Base-by-base conservation (phyloP, 2,888 invertebrate genomes). In the Standfussiana lucernea region DNA sequence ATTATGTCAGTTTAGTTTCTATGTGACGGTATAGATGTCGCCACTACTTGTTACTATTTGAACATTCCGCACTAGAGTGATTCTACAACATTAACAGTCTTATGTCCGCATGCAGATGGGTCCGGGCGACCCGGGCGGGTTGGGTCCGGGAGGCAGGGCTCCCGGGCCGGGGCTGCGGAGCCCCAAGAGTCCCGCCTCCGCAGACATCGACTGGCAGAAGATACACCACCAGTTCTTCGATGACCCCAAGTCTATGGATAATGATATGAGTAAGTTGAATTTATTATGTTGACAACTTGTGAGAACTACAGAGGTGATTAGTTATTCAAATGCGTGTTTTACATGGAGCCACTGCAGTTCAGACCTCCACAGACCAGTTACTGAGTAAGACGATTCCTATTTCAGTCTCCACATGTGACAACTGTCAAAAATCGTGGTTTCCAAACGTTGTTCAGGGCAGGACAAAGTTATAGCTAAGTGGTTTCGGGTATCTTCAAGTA, bases 151-250 rank as follows among this genome's bases (percentile, higher is more conserved):
- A 0, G 78, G 78, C 42, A 56, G 92, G 28, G 62, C 88, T 82
- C 93, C 93, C 89, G 93, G 93, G 74, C 89, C 89, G 78, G 94
- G 94, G 73, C 90, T 96, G 81, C 91, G 94, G 68, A 96, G 92
- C 92, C 97, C 95, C 86, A 96, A 95, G 89, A 94, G 94, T 83
- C 95, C 93, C 78, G 92, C 93, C 69, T 94, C 93, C 85, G 97
- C 97, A 10, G 98, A 98, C 94, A 97, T 98, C 93, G 99, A 99
- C 92, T 99, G 99, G 99, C 98, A 98, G 90, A 99, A 99, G 94
- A 95, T 99, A 87, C 99, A 99, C 91, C 98, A 98, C 91, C 98
- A 99, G 93, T 98, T 98, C 95, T 98, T 98, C 90, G 98, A 99
- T 89, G 97, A 98, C 90, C 97, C 97, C 89, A 97, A 97, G 91